phyloP scores from a whole-genome alignment of 2,888 invertebrate genomes.

The Allygus modestus region DNA sequence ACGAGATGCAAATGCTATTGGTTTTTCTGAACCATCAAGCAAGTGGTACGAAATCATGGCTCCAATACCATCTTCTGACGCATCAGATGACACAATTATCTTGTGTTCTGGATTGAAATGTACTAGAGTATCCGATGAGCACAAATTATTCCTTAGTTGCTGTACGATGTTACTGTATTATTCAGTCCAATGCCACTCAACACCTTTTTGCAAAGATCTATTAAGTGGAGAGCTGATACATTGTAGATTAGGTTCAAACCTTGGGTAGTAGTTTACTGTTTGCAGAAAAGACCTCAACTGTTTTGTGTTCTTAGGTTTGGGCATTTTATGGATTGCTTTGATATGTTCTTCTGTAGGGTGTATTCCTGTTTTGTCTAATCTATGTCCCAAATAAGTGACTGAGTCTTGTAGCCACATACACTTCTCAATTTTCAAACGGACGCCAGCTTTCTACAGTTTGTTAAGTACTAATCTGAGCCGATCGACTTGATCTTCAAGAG shows the following conservation, averaged over 20 bases:
- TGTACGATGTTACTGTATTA: neutral
- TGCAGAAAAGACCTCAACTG: neutral
- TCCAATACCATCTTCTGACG: neutral
- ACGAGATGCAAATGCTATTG: neutral
- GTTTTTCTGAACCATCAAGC: neutral
- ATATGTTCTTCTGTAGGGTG: constrained; percentile 7
- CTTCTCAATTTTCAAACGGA: neutral
- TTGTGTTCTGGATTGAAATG: constrained; percentile 1
- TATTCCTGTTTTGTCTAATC: constrained; percentile 31
- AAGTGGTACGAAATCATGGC: neutral
- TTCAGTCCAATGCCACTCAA: constrained; percentile 13
- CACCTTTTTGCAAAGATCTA: constrained; percentile 5
- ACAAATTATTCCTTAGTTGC: neutral
- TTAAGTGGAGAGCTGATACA: constrained; percentile 1
- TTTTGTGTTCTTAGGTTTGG: neutral
- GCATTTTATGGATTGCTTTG: constrained; percentile 5
- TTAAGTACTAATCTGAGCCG: neutral
- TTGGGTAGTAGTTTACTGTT: constrained; percentile 15
- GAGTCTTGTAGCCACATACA: constrained; percentile 10
- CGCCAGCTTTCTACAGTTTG: neutral
- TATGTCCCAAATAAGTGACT: constrained; percentile 32
- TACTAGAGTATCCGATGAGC: neutral
- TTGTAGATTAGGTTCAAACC: constrained; percentile 35
- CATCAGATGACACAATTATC: neutral
- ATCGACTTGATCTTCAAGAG: constrained; percentile 8